These are phyloP conservation scores for Caenorhabditis sp. DNA, from an alignment of 2,888 invertebrate genomes.

Conservation along the genomic window DNA sequence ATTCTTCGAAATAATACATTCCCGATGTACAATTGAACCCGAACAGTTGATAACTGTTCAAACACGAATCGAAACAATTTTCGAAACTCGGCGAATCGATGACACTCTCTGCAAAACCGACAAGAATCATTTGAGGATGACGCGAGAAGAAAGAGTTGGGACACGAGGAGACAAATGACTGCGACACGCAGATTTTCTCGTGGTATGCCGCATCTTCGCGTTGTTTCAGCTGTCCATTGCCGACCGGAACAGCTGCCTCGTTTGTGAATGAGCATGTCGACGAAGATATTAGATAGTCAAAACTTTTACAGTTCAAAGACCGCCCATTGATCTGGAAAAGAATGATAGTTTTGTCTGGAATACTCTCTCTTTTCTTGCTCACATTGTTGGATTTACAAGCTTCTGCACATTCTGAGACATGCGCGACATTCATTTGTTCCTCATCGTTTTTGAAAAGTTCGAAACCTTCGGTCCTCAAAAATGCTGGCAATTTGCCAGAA, in stretches of 20 bases:
- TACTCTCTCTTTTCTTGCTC: constrained; percentile 1
- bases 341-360: neutral
- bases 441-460: constrained; percentile 65
- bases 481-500: constrained; percentile 43
- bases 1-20: constrained; percentile 71
- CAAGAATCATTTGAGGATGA: constrained; percentile 70
- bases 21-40: constrained; percentile 69
- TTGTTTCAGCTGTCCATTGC: constrained; percentile 69
- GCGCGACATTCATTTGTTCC: constrained; percentile 31
- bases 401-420: constrained; percentile 57
- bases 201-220: constrained; percentile 62
- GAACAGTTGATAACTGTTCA: constrained; percentile 65
- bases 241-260: constrained; percentile 68
- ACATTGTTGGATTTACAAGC: constrained; percentile 59
- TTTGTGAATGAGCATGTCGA: constrained; percentile 34
- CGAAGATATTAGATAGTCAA: constrained; percentile 52
- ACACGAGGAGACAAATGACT: constrained; percentile 34
- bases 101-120: constrained; percentile 70
- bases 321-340: constrained; percentile 49
- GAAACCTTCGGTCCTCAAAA: constrained; percentile 65
- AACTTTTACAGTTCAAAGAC: constrained; percentile 62
- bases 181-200: constrained; percentile 68
- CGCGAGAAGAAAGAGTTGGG: constrained; percentile 64
- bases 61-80: constrained; percentile 69
- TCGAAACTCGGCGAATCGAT: constrained; percentile 68